phyloP scores from a whole-genome alignment of 1,140 invertebrate species.

The Dinoponera quadriceps region DNA sequence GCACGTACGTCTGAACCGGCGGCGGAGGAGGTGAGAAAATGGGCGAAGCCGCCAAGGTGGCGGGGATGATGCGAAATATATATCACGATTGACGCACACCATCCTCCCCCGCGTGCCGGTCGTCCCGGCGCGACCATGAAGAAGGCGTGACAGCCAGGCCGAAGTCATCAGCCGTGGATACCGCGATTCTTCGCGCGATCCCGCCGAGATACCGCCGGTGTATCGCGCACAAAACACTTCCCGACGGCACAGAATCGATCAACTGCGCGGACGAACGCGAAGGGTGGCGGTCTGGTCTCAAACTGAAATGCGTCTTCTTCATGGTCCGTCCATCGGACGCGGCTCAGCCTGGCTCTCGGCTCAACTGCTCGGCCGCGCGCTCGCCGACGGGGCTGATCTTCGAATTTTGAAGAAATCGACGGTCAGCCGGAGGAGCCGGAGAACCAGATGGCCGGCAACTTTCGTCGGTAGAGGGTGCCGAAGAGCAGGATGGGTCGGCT shows the following conservation, averaged over 20 bases:
- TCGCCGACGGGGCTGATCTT: constrained; percentile 35
- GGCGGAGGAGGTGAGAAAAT: constrained; percentile 78
- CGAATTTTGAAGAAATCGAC: constrained; percentile 71
- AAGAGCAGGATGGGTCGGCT: constrained; percentile 70
- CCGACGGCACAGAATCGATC: constrained; percentile 62
- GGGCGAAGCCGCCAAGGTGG: constrained; percentile 63
- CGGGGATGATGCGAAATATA: constrained; percentile 67
- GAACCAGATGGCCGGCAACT: constrained; percentile 74
- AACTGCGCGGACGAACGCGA: not conserved
- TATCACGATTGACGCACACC: constrained; percentile 66
- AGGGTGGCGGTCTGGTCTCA: too few species aligned
- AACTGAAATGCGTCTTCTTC: not conserved
- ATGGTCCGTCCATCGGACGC: constrained; percentile 29
- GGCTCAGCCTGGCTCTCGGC: not conserved
- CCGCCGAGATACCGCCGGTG: constrained; percentile 14
- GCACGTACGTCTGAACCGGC: constrained; percentile 52
- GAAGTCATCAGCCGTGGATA: constrained; percentile 45
- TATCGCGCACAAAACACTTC: constrained; percentile 65
- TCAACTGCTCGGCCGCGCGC: not conserved
- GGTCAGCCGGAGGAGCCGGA: constrained; percentile 36
- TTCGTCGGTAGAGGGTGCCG: constrained; percentile 51
- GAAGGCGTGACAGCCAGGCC: constrained; percentile 66
- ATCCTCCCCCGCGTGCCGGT: constrained; percentile 47
- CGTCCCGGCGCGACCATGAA: constrained; percentile 46
- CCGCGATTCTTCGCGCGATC: constrained; percentile 13